Evolutionary conservation across 2,888 invertebrate species (phyloP).

Genomic region (Cryptosula pallasiana): DNA sequence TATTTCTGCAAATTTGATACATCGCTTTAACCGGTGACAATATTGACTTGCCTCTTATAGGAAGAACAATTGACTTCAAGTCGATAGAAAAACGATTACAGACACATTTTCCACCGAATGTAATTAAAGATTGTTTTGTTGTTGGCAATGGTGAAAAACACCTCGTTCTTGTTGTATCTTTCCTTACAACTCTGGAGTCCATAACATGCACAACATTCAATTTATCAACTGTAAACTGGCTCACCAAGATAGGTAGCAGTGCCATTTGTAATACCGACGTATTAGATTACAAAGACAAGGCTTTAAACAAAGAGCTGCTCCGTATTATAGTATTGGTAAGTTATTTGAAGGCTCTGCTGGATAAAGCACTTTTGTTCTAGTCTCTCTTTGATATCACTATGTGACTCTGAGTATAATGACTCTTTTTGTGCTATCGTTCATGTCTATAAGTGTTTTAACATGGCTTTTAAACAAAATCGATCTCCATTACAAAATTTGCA

Average conservation of each 20-base stretch:
- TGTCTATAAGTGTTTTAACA: too few species aligned
- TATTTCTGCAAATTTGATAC: too few species aligned
- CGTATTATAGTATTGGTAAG: neutral
- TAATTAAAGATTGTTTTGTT: neutral
- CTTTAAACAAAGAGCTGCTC: neutral
- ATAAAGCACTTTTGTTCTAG: too few species aligned
- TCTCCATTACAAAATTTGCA: too few species aligned
- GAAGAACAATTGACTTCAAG: neutral
- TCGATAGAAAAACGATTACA: neutral
- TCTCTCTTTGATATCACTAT: too few species aligned
- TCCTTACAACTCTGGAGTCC: neutral
- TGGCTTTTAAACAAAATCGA: too few species aligned
- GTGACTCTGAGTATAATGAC: too few species aligned
- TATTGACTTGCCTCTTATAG: too few species aligned
- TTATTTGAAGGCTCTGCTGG: neutral
- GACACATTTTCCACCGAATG: neutral
- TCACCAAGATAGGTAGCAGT: neutral
- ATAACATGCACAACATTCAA: neutral
- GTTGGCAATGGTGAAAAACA: neutral
- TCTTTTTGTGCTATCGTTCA: too few species aligned
- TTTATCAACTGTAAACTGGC: neutral
- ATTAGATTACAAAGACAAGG: conserved; percentile 9
- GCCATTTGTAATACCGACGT: neutral
- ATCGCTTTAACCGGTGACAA: too few species aligned
- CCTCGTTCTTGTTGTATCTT: neutral